Base-by-base conservation (phyloP, 1,140 invertebrate genomes). In the Carposina sasakii region DNA sequence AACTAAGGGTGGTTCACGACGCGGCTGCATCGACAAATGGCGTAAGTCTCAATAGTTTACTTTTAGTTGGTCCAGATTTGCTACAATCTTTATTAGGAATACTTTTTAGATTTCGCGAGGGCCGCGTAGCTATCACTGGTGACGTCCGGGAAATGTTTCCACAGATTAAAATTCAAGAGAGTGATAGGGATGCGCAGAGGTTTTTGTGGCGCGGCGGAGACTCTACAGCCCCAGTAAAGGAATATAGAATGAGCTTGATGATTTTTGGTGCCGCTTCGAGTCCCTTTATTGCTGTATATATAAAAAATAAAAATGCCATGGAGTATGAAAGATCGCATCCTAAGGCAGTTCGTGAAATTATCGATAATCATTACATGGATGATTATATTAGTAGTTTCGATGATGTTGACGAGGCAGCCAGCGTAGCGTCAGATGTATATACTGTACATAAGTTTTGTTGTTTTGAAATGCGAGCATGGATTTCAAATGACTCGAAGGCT, bases 331-430 rank as follows among this genome's bases (percentile, higher is more conserved):
- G 45, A 8, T 2, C 10, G 6, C 51, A 51, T 24, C 67, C 67
- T 0, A 13, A 39, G 19, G 63, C 67, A 0, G 51, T 41, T 1
- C 19, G 41, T 0, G 62, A 56, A 1, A 54, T 78, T 1, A 16
- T 59, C 1, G 2, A 59, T 5, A 53, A 66, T 24, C 67, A 67
- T 43, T 79, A 76, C 34, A 70, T 76, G 48, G 73, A 76, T 37
- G 71, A 79, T 34, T 75, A 61, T 31, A 20, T 76, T 0, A 59
- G 52, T 16, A 67, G 66, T 34, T 52, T 57, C 1, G 40, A 60
- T 17, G 46, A 22, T 1, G 39, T 12, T 12, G 41, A 51, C n/a
- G 60, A 68, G n/a, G 70, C 69, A 1, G 22, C 47, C 45, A 1
- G 51, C 54, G 13, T 63, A 6, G 52, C 60, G 5, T 6, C 41